Base-by-base conservation (phyloP, 2,888 invertebrate species). In the Criorhina ranunculi region DNA sequence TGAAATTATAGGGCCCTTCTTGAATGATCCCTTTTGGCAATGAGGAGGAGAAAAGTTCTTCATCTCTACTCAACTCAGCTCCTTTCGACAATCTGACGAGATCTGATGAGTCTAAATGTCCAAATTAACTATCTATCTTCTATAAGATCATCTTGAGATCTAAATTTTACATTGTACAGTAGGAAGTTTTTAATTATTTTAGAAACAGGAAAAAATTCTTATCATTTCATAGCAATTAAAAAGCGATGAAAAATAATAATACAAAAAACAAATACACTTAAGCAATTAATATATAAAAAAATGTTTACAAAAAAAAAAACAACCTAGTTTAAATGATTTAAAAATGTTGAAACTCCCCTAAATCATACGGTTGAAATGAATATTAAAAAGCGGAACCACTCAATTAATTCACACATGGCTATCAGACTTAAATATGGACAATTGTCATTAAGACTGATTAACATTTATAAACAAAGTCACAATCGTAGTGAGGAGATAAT, bases 351-450 rank as follows among this genome's bases (percentile, higher is more conserved):
- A 17, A 46, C 7, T 8, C n/a, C 37, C 19, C 11, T 24, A 35
- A 64, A 64, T 35, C n/a, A 15, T 12, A 12, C 24, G 49, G 12
- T 11, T 11, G 24, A 24, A 9, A 29, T 64, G 37, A 66, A 66
- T 49, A 31, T 67, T 67, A n/a, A 53, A 42, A 5, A 33, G 33
- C 69, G 33, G 15, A 51, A 72, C 51, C 7, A 31, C 2, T 35
- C 33, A 19, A 53, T 62, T 53, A 73, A 73, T 73, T 73, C 19
- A 62, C 73, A 62, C 51, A 29, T 70, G n/a, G 15, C 19, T 35
- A 46, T 11, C 44, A 11, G 6, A 42, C n/a, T 24, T 19, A 15
- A 24, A n/a, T 2, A 19, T 19, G 40, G 33, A 40, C 12, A 9
- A 49, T 60, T 17, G 37, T 44, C 49, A 40, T 59, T 40, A 70